Base-by-base conservation (phyloP, 2,888 invertebrate genomes). In the Tridacna crocea region DNA sequence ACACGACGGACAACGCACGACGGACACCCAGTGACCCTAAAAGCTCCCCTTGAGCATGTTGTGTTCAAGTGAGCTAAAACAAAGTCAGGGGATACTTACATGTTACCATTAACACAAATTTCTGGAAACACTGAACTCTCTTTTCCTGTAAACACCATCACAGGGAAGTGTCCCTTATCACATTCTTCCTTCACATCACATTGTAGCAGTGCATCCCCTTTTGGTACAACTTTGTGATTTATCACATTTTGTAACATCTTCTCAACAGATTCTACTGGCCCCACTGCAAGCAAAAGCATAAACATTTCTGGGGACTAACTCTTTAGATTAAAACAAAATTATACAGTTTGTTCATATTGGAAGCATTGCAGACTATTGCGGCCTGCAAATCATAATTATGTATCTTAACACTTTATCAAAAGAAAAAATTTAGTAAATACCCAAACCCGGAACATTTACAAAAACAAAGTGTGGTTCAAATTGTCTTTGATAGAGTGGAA, bases 21-120 rank as follows among this genome's bases (percentile, higher is more conserved):
- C n/a, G n/a, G n/a, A n/a, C n/a, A n/a, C n/a, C n/a, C n/a, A n/a
- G n/a, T n/a, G n/a, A n/a, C n/a, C n/a, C n/a, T n/a, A n/a, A n/a
- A n/a, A n/a, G n/a, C n/a, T n/a, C n/a, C n/a, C n/a, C n/a, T n/a
- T n/a, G n/a, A n/a, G n/a, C n/a, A n/a, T n/a, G n/a, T n/a, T n/a
- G n/a, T n/a, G n/a, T n/a, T n/a, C n/a, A n/a, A n/a, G n/a, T n/a
- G n/a, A n/a, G n/a, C n/a, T n/a, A n/a, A n/a, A n/a, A n/a, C n/a
- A 0, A 4, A 19, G 55, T 55, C 19, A 55, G 1, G 55, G 36
- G 36, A 46, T 58, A 92, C 95, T 93, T 90, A 95, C 95, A 95
- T 95, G 91, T 94, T 94, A 22, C 95, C 95, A 85, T 94, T 94
- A 51, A 96, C 94, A 90, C 96, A 96, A 68, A 96, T 94, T 87